Percentiles rank a stretch among this genome's conserved stretches.
Evolutionary conservation across 2,797 vertebrate species (phyloP).

Genomic region (Enteromius unitaeniatus): DNA sequence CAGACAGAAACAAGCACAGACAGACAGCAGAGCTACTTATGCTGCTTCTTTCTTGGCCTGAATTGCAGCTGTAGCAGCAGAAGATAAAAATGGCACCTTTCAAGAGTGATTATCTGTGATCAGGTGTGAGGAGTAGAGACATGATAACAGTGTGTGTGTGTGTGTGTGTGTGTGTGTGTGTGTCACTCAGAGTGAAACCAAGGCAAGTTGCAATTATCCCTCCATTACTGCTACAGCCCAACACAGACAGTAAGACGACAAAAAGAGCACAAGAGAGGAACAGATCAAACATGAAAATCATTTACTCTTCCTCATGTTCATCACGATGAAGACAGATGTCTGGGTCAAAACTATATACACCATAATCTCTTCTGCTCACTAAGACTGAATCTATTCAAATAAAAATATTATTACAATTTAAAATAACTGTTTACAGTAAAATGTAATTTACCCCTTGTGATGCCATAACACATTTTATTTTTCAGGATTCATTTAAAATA

Average conservation of each 20-base stretch:
- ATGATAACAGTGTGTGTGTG: constrained; percentile 7
- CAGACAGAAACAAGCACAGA: constrained; percentile 38
- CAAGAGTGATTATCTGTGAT: constrained; percentile 75
- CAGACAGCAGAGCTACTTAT: constrained; percentile 65
- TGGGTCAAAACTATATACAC: background rate
- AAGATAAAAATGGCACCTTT: constrained; percentile 73
- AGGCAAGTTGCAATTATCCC: constrained; percentile 37
- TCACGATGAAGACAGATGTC: background rate
- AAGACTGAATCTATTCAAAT: background rate
- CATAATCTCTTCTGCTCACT: background rate
- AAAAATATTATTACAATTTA: background rate
- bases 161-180: constrained; percentile 8
- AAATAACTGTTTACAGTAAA: background rate
- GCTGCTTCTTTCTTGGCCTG: constrained; percentile 69
- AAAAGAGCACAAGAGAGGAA: background rate
- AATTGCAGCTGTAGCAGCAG: constrained; percentile 80
- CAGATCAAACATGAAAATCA: background rate
- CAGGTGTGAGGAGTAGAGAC: constrained; percentile 69
- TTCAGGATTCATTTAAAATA: background rate
- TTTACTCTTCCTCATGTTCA: background rate
- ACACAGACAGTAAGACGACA: background rate
- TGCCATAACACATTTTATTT: background rate
- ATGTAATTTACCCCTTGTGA: background rate
- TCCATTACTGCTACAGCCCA: constrained; percentile 1
- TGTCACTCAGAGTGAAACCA: constrained; percentile 20